Evolutionary conservation across 2,888 invertebrate genomes (phyloP).

Genomic region (Cotesia congregata): DNA sequence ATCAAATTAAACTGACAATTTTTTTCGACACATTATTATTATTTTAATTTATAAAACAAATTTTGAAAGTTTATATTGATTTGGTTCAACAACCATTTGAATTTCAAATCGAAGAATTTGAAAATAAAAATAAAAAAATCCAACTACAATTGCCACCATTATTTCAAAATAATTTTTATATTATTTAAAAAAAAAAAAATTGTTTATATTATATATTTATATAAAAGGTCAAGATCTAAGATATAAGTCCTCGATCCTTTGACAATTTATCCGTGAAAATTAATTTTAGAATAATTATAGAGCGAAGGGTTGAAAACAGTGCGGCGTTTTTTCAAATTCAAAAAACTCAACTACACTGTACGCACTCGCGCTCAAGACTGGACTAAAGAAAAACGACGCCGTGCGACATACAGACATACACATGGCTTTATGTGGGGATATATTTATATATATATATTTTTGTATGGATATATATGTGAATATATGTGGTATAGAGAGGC

Average conservation of each 20-base stretch:
- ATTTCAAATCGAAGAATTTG: constrained; percentile 62
- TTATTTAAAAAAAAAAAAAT: background rate
- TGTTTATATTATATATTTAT: background rate
- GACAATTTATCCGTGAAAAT: background rate
- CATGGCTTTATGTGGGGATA: constrained; percentile 43
- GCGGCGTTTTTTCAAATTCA: background rate
- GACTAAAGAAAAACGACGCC: constrained; percentile 46
- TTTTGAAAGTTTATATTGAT: constrained; percentile 60
- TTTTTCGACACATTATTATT: background rate
- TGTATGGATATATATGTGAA: background rate
- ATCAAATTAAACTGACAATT: too few species aligned
- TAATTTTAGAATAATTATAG: background rate
- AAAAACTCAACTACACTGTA: constrained; percentile 53
- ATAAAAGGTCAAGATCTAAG: background rate
- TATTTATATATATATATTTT: background rate
- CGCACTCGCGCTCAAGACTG: constrained; percentile 63
- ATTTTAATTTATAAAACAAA: constrained; percentile 54
- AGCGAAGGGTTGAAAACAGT: background rate
- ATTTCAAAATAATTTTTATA: constrained; percentile 22
- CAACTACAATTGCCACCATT: constrained; percentile 62
- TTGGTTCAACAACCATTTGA: constrained; percentile 60
- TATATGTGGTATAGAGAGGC: constrained; percentile 42
- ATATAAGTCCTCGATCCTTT: background rate
- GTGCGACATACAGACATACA: constrained; percentile 22
- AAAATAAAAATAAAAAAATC: constrained; percentile 62